phyloP scores from a whole-genome alignment of 2,113 vertebrate species.

The Gymnogyps californianus region DNA sequence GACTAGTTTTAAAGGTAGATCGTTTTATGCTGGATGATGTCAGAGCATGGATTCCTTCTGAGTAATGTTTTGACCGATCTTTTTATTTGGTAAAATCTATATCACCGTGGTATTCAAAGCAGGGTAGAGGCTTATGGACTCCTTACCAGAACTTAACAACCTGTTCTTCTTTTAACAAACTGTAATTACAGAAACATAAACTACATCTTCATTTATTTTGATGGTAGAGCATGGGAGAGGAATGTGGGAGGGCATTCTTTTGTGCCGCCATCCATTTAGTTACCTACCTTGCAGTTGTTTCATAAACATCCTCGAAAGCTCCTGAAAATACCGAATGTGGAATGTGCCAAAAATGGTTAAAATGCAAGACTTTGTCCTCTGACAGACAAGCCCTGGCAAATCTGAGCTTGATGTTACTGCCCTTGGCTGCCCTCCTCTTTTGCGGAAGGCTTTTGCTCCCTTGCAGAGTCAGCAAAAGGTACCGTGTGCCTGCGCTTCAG shows the following conservation, averaged over 20 bases:
- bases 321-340: conserved; percentile 1
- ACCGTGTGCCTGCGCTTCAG: fast-evolving
- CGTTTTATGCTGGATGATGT: not conserved
- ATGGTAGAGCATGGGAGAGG: not conserved
- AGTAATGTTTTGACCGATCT: not conserved
- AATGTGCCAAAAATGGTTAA: conserved; percentile 56
- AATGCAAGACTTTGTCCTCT: conserved; percentile 17
- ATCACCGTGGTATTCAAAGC: not conserved
- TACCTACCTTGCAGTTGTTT: conserved; percentile 18
- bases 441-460: not conserved
- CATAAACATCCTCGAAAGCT: conserved; percentile 58
- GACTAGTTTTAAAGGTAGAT: not conserved
- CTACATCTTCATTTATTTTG: not conserved
- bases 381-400: conserved; percentile 39
- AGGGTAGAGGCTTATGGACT: not conserved
- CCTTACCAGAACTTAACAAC: not conserved
- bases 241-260: conserved; percentile 13
- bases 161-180: conserved; percentile 26
- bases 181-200: conserved; percentile 47
- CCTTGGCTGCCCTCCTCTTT: not conserved
- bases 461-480: conserved; percentile 30
- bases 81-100: not conserved
- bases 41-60: not conserved
- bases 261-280: not conserved
- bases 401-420: conserved; percentile 32